A percentile compares a stretch with the other conserved stretches of the same genome.
Evolutionary conservation across 2,888 invertebrate genomes (phyloP).

Genomic region (Malthinus seriepunctatus): DNA sequence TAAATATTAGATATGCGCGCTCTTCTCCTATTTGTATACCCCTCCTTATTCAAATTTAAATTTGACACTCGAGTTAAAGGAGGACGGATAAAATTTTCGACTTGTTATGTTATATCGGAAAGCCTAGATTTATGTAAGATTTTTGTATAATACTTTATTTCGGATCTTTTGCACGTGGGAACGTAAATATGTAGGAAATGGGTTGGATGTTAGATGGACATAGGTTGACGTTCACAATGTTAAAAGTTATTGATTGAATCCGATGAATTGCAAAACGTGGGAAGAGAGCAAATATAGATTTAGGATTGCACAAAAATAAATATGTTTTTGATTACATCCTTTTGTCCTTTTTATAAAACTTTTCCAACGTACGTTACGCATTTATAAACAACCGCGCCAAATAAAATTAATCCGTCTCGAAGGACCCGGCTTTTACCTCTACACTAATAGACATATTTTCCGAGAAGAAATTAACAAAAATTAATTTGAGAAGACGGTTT

Average conservation of each 20-base stretch:
- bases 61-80: not conserved
- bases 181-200: conserved; percentile 39
- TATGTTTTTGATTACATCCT: conserved; percentile 23
- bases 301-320: conserved; percentile 30
- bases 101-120: conserved; percentile 30
- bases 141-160: conserved; percentile 35
- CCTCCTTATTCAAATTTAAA: not conserved
- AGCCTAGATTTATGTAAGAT: conserved; percentile 37
- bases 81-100: not conserved
- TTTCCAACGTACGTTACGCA: not conserved
- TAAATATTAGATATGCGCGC: conserved; percentile 26
- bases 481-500: too few relatives aligned
- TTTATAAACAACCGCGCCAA: not conserved
- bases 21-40: not conserved
- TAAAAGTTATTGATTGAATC: conserved; percentile 30
- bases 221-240: conserved; percentile 30
- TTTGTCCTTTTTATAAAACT: conserved; percentile 4
- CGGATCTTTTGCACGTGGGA: conserved; percentile 35
- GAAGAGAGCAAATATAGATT: conserved; percentile 28
- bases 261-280: conserved; percentile 32
- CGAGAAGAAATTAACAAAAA: too few relatives aligned
- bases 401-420: too few relatives aligned
- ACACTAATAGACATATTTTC: too few relatives aligned
- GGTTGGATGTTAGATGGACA: conserved; percentile 34
- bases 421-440: too few relatives aligned